Percentiles rank a stretch among this genome's conserved stretches.
Conservation (phyloP, 2,888 invertebrate genomes). For the Norana najaformis region DNA sequence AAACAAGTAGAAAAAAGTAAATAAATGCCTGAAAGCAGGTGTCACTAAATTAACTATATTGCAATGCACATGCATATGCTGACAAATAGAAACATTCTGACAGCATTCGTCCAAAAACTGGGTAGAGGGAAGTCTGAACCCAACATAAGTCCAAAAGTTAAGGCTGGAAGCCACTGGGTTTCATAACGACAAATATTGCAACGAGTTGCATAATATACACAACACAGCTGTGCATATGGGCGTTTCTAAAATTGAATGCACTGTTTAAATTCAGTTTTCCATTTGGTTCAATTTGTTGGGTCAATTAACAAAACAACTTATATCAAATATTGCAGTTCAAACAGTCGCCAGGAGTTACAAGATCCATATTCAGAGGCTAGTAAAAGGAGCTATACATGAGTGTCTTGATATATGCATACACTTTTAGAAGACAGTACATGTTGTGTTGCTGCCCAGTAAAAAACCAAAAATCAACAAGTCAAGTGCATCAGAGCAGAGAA, state of each 20-base stretch:
- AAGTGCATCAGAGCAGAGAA: conserved; percentile 5
- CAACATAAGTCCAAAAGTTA: neutral
- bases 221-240: neutral
- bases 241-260: neutral
- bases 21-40: too few species aligned
- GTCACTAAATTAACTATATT: too few species aligned
- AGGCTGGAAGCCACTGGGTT: neutral
- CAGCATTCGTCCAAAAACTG: neutral
- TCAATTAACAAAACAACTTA: neutral
- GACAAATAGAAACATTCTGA: too few species aligned
- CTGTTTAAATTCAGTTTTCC: neutral
- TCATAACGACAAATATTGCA: neutral
- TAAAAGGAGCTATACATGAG: neutral
- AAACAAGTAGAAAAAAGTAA: too few species aligned
- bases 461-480: neutral
- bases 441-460: neutral
- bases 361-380: neutral
- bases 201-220: neutral
- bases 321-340: neutral
- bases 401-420: too few species aligned
- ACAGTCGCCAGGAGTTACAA: neutral
- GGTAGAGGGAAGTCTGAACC: neutral
- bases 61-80: too few species aligned
- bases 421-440: neutral
- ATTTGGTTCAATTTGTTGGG: too few species aligned